These are phyloP conservation scores for Peromyscus eremicus DNA, from an alignment of 2,797 vertebrate species.

Conservation along the genomic window DNA sequence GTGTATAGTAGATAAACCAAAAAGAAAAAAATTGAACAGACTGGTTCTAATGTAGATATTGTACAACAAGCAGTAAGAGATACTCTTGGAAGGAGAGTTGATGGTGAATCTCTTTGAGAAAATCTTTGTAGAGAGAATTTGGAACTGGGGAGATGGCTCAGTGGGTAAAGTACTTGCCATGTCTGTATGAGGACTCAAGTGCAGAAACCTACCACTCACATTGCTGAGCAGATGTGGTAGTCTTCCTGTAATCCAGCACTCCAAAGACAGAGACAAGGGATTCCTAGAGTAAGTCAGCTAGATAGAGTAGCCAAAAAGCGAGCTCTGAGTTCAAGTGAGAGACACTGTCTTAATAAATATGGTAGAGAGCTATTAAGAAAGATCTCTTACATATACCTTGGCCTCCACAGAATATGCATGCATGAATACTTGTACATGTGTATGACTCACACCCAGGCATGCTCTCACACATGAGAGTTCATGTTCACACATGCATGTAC, in stretches of 20 bases:
- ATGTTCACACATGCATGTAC: background rate
- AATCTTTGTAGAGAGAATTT: background rate
- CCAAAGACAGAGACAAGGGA: background rate
- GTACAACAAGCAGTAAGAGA: background rate
- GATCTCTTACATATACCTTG: background rate
- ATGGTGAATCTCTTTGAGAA: conserved; percentile 51
- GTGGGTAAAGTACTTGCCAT: background rate
- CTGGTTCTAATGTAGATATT: conserved; percentile 43
- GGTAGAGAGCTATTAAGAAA: background rate
- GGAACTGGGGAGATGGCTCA: background rate
- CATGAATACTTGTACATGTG: background rate
- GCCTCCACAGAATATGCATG: background rate
- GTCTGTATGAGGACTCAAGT: background rate
- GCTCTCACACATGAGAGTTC: background rate
- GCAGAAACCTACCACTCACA: background rate
- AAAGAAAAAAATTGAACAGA: conserved; percentile 6
- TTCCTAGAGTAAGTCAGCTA: background rate
- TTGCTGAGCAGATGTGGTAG: background rate
- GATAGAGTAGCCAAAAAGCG: background rate
- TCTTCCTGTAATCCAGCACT: background rate
- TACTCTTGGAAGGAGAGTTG: background rate
- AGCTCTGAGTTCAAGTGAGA: background rate
- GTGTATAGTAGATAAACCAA: background rate
- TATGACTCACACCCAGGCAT: background rate
- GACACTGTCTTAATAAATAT: background rate